These are phyloP conservation scores for Drosophila asahinai DNA, from an alignment of 1,140 invertebrate species.

Conservation along the genomic window DNA sequence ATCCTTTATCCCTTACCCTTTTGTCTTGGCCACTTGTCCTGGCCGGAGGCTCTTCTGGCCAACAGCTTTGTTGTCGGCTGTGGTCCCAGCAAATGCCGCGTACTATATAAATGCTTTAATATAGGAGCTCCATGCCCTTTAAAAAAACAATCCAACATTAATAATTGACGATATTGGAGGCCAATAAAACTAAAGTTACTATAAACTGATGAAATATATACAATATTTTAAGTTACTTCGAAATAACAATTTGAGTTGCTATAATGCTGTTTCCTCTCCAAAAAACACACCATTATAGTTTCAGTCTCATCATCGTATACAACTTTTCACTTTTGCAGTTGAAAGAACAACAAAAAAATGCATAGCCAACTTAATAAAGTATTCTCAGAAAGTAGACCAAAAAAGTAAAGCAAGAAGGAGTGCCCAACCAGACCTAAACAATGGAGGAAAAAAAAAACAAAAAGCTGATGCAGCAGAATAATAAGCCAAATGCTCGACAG, in stretches of 20 bases:
- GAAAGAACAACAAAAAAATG: slow-evolving; percentile 29
- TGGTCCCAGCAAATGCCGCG: slow-evolving; percentile 15
- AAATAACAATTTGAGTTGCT: no score
- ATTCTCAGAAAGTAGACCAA: slow-evolving; percentile 5
- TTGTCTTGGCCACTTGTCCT: slow-evolving; percentile 28
- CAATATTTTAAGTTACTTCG: not conserved
- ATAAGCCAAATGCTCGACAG: slow-evolving; percentile 34
- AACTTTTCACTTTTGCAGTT: slow-evolving; percentile 2
- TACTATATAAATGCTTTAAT: slow-evolving; percentile 41
- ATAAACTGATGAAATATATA: not conserved
- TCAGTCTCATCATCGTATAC: not conserved
- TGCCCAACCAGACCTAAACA: slow-evolving; percentile 18
- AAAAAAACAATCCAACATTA: slow-evolving; percentile 4
- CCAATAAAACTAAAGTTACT: no score
- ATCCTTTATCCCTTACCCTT: slow-evolving; percentile 12
- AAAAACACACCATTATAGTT: not conserved
- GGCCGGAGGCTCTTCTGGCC: slow-evolving; percentile 16
- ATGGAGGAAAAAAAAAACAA: slow-evolving; percentile 20
- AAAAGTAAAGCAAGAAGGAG: slow-evolving; percentile 5
- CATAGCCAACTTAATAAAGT: slow-evolving; percentile 10
- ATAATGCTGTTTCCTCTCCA: no score
- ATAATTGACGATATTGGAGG: no score
- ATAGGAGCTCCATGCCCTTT: not conserved
- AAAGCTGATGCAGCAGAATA: slow-evolving; percentile 60
- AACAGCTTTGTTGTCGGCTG: slow-evolving; percentile 18